Evolutionary conservation across 2,113 vertebrate species (phyloP).

Genomic region (Ctenomys sociabilis): DNA sequence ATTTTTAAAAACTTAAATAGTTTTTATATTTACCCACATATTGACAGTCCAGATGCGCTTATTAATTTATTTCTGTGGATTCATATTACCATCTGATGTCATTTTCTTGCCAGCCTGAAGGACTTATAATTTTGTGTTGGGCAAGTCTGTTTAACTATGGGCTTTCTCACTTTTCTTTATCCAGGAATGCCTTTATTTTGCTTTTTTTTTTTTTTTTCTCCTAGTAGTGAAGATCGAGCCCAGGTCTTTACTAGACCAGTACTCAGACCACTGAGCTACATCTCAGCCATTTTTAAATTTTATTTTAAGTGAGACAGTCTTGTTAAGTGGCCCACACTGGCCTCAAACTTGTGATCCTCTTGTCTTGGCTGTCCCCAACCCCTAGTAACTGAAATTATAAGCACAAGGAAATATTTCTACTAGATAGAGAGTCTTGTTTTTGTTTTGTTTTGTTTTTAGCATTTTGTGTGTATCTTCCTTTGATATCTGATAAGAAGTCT

Average conservation of each 20-base stretch:
- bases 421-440: not conserved
- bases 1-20: not conserved
- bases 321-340: not conserved
- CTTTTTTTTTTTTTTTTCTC: not conserved
- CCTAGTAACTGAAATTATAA: not conserved
- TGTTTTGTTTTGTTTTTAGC: not conserved
- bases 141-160: not conserved
- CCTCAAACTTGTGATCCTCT: not conserved
- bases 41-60: not conserved
- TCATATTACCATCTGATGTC: not conserved
- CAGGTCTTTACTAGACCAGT: not conserved
- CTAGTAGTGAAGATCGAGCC: not conserved
- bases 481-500: not conserved
- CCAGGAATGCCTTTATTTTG: not conserved
- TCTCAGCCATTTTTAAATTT: not conserved
- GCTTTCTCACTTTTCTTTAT: not conserved
- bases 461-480: not conserved
- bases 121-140: not conserved
- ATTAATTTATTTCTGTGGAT: not conserved
- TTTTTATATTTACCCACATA: slow-evolving; percentile 26
- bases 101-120: not conserved
- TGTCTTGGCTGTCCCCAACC: not conserved
- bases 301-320: not conserved
- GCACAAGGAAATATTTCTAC: not conserved
- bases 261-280: not conserved